Percentiles rank a stretch among this genome's conserved stretches.
Conservation (phyloP, 2,113 vertebrate species). For the Micronycteris hirsuta region DNA sequence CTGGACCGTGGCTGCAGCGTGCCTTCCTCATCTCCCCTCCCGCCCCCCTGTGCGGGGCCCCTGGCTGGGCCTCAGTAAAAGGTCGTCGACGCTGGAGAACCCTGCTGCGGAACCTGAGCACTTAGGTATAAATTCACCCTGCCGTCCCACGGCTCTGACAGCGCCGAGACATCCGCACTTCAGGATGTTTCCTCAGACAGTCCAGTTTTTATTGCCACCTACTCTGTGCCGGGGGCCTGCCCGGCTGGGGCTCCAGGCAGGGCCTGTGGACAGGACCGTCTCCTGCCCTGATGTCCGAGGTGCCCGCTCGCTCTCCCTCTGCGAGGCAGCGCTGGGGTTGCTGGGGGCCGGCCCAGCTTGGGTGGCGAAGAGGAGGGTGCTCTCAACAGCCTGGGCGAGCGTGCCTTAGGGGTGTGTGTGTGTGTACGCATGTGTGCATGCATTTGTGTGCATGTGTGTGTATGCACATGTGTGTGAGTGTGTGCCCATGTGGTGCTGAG, state of each 20-base stretch:
- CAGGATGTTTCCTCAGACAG: background rate
- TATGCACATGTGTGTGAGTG: background rate
- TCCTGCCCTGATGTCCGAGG: background rate
- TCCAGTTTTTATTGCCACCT: background rate
- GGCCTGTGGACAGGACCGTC: background rate
- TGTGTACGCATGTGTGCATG: rapidly evolving
- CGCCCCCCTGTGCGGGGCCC: too few species aligned
- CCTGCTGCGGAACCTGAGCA: background rate
- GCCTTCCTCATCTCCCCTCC: background rate
- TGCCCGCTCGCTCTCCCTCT: background rate
- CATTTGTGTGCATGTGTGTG: too few species aligned
- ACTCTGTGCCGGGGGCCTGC: background rate
- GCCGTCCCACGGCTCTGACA: background rate
- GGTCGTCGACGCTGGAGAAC: background rate
- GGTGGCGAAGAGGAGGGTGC: background rate
- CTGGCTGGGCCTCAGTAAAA: rapidly evolving
- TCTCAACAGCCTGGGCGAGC: background rate
- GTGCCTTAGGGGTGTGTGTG: background rate
- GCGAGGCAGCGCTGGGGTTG: background rate
- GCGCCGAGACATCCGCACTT: rapidly evolving
- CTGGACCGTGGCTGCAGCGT: background rate
- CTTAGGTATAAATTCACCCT: too few species aligned
- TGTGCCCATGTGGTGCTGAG: background rate
- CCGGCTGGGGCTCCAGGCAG: background rate
- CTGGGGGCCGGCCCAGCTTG: background rate